Conservation (phyloP, 1,140 invertebrate genomes). For the Saccostrea cuccullata region DNA sequence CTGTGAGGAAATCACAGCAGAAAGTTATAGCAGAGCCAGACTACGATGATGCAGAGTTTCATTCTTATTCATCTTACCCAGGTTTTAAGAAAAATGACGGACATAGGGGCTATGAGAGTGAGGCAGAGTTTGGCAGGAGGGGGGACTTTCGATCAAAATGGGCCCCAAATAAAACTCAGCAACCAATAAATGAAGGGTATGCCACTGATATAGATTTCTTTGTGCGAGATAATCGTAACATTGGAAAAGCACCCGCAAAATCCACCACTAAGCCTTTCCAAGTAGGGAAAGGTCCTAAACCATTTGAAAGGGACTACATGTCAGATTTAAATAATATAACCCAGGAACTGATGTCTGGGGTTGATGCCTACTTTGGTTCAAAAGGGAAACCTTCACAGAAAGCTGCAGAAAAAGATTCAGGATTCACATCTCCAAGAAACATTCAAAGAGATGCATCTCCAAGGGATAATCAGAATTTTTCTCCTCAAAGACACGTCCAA, state of each 20-base stretch:
- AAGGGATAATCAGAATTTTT: constrained; percentile 21
- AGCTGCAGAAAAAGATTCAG: constrained; percentile 30
- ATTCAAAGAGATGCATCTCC: background rate
- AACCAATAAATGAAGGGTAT: constrained; percentile 47
- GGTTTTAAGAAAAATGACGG: constrained; percentile 69
- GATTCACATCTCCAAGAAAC: constrained; percentile 12
- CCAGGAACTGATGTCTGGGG: constrained; percentile 43
- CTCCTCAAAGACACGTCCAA: constrained; percentile 9
- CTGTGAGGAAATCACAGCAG: constrained; percentile 56
- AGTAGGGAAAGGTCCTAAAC: constrained; percentile 22
- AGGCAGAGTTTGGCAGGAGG: constrained; percentile 45
- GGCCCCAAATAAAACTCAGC: constrained; percentile 7
- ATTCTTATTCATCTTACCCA: constrained; percentile 64
- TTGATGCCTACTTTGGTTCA: constrained; percentile 43
- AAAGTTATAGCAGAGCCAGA: constrained; percentile 44
- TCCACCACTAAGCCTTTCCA: background rate
- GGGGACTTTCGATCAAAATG: constrained; percentile 39
- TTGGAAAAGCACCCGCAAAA: constrained; percentile 1
- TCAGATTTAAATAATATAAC: constrained; percentile 43
- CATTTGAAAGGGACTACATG: constrained; percentile 53
- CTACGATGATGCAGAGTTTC: constrained; percentile 58
- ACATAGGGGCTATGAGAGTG: constrained; percentile 56
- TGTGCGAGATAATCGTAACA: constrained; percentile 52
- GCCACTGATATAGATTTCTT: constrained; percentile 53
- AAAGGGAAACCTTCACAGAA: constrained; percentile 26